Evolutionary conservation across 2,888 invertebrate genomes (phyloP), one percentile per base, ranked within the genome.

Genomic region (Vanessa cardui): DNA sequence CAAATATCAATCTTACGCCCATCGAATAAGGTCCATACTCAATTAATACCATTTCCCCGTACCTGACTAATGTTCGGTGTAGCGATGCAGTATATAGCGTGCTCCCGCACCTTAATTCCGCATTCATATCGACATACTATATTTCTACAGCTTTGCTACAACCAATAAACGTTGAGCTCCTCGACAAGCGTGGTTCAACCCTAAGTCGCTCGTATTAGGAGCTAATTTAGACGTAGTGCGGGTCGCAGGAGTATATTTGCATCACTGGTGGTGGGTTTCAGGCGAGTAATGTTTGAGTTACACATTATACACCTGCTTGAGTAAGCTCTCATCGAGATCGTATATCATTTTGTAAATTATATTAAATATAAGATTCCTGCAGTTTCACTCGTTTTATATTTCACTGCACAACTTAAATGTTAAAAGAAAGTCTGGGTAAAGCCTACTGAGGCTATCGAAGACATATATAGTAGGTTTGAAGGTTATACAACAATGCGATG

Each of bases 71-170:
- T 54, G 52, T 31, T 54, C 52, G 26, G 26, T n/a, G 52, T 54
- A 31, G 52, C 52, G 52, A 54, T 54, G 52, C 52, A 54, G 52
- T 54, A 54, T n/a, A n/a, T 54, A 31, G 52, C 52, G 52, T 54
- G 52, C 31, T 54, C 52, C 49, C 12, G 12, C 39, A 49, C 49
- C 52, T 54, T 54, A 54, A 54, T 54, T 54, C 52, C 52, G 52
- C 52, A 54, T 54, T 54, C 52, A 54, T 54, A 54, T 54, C 52
- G 52, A 54, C 52, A 26, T 54, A 54, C 52, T 54, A 54, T 54
- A 54, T 54, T 54, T 54, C 52, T 54, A 54, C 31, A 26, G 52
- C 16, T 31, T 54, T 54, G 31, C 52, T 54, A 54, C 52, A 31
- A 16, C 52, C 52, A 54, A 16, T 26, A 26, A 16, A n/a, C n/a